These are phyloP conservation scores for Colinus virginianus DNA, from an alignment of 2,113 vertebrate genomes.

Conservation along the genomic window DNA sequence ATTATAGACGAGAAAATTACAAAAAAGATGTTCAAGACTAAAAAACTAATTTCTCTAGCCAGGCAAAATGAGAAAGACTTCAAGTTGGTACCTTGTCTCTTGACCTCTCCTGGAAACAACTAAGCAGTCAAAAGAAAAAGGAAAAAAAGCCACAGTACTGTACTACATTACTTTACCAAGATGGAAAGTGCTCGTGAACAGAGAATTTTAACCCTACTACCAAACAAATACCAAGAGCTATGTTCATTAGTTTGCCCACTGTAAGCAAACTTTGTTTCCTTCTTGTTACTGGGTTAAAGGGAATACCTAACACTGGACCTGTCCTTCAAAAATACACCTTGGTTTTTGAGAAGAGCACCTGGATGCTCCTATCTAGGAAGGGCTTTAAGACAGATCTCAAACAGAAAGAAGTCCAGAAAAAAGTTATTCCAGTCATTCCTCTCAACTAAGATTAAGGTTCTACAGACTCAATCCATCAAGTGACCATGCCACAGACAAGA, in stretches of 20 bases:
- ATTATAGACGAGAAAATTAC: background rate
- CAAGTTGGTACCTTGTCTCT: conserved; percentile 7
- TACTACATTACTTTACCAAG: background rate
- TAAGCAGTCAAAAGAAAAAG: background rate
- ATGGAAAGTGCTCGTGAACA: background rate
- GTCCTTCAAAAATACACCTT: background rate
- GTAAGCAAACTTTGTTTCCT: background rate
- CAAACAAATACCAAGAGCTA: background rate
- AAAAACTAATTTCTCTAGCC: background rate
- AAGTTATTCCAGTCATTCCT: background rate
- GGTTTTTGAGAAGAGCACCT: background rate
- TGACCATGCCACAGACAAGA: background rate
- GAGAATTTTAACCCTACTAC: background rate
- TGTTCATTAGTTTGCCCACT: background rate
- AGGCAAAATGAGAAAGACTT: background rate
- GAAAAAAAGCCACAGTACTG: background rate
- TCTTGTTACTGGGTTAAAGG: background rate
- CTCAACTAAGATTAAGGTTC: background rate
- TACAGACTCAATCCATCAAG: background rate
- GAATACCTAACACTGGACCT: background rate
- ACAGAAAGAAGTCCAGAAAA: background rate
- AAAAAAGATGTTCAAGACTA: background rate
- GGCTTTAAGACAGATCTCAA: background rate
- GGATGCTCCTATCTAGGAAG: background rate
- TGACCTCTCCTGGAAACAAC: background rate